phyloP scores from a whole-genome alignment of 2,113 vertebrate genomes.

The Brachirus orientalis region DNA sequence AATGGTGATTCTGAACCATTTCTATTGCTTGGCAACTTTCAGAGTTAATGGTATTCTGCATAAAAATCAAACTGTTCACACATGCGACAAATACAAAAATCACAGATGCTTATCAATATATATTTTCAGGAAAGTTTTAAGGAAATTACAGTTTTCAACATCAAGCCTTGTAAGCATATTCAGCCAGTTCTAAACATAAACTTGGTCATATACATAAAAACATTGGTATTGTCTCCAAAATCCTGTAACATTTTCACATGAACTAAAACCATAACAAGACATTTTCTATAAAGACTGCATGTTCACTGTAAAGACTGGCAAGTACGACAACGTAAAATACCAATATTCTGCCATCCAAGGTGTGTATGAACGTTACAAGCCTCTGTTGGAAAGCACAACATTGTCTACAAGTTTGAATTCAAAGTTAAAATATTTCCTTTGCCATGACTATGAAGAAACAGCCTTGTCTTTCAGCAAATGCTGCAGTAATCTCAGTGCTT shows the following conservation, averaged over 20 bases:
- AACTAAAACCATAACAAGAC: constrained; percentile 39
- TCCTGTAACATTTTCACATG: constrained; percentile 37
- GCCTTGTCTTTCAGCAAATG: constrained; percentile 19
- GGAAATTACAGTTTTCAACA: constrained; percentile 75
- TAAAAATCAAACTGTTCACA: too few species aligned
- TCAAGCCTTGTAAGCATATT: constrained; percentile 57
- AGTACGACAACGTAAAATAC: constrained; percentile 44
- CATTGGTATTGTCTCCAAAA: constrained; percentile 44
- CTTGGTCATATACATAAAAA: constrained; percentile 53
- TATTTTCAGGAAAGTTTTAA: constrained; percentile 66
- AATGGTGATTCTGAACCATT: too few species aligned
- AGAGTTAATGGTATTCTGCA: too few species aligned
- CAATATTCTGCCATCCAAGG: constrained; percentile 28
- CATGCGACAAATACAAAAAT: constrained; percentile 6
- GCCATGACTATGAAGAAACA: constrained; percentile 15
- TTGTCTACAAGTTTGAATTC: constrained; percentile 14
- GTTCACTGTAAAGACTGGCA: constrained; percentile 68
- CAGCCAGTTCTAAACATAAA: constrained; percentile 53
- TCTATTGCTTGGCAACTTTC: too few species aligned
- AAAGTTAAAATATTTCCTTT: constrained; percentile 25
- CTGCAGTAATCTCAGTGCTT: constrained; percentile 25
- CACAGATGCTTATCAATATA: constrained; percentile 48
- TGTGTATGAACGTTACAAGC: constrained; percentile 18
- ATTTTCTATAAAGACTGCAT: constrained; percentile 46
- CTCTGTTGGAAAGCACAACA: constrained; percentile 19